Conservation (phyloP, 2,888 invertebrate genomes). For the Agriopis marginaria region DNA sequence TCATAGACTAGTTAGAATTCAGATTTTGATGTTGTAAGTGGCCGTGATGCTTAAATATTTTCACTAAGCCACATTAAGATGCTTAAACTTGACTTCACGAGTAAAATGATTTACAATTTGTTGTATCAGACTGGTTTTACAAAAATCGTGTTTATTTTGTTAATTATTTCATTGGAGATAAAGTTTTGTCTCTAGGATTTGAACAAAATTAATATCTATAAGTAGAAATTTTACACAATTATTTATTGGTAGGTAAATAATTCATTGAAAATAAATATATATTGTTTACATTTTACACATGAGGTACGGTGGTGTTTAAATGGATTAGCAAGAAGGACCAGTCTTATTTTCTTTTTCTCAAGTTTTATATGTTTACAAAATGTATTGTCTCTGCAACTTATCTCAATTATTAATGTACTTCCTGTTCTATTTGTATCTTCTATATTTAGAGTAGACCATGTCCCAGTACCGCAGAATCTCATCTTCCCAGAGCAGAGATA, state of each 20-base stretch:
- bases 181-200: neutral
- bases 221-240: neutral
- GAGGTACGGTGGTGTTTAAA: neutral
- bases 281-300: neutral
- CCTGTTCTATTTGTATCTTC: constrained; percentile 48
- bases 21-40: constrained; percentile 4
- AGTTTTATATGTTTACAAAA: neutral
- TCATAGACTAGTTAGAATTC: neutral
- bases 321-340: neutral
- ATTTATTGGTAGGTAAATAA: neutral
- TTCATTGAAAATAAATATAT: neutral
- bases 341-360: neutral
- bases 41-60: constrained; percentile 8
- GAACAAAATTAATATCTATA: neutral
- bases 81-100: neutral
- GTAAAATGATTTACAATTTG: neutral
- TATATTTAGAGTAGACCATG: constrained; percentile 68
- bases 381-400: neutral
- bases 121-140: neutral
- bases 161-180: neutral
- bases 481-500: constrained; percentile 64
- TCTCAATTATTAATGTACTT: neutral
- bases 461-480: constrained; percentile 69
- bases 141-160: neutral
- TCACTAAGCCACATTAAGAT: neutral